Conservation (phyloP, 2,113 vertebrate genomes). For the Actinemys pallida region DNA sequence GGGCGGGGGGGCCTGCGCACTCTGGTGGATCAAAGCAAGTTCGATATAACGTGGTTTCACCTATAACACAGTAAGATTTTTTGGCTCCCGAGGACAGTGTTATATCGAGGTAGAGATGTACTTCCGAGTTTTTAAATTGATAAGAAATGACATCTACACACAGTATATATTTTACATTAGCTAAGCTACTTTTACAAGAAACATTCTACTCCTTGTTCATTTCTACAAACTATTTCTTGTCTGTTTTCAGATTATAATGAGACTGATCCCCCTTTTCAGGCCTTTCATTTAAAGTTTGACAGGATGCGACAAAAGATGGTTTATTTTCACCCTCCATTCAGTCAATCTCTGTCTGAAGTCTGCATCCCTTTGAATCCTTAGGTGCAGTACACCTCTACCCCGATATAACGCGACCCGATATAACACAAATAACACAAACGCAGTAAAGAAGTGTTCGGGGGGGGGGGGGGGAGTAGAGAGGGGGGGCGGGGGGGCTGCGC, state of each 20-base stretch:
- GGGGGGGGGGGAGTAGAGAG: too few species aligned
- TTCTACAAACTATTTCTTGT: not conserved
- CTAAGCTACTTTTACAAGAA: not conserved
- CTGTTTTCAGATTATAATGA: not conserved
- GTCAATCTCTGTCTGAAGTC: not conserved
- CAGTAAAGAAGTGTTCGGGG: too few species aligned
- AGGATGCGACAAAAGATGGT: not conserved
- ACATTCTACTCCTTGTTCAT: not conserved
- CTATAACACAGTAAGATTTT: too few species aligned
- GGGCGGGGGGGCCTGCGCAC: too few species aligned
- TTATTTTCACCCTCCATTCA: not conserved
- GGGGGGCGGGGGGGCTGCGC: too few species aligned
- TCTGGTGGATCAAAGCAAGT: too few species aligned
- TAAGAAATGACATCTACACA: not conserved
- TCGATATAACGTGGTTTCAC: too few species aligned
- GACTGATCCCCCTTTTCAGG: not conserved
- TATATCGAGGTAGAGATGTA: not conserved
- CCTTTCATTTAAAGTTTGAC: not conserved
- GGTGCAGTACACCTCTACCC: rapidly evolving
- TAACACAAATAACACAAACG: too few species aligned
- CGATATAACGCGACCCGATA: too few species aligned
- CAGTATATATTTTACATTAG: not conserved
- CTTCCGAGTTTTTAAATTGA: not conserved
- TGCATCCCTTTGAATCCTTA: not conserved
- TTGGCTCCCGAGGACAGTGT: too few species aligned